phyloP scores from a whole-genome alignment of 2,797 vertebrate species.

The Pempheris klunzingeri region DNA sequence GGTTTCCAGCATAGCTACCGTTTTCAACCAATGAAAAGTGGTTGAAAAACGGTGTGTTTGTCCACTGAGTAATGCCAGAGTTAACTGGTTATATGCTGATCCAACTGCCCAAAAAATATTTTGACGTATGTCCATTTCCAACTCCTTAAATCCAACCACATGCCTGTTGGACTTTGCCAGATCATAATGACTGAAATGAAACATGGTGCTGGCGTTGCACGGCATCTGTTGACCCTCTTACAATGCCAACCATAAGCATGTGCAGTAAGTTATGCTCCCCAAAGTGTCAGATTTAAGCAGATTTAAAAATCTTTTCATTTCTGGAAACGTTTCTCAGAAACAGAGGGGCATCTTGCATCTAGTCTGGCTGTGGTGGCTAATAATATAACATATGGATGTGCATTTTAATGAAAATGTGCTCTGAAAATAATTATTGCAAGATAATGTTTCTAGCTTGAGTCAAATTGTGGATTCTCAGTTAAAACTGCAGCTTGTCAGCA shows the following conservation, averaged over 20 bases:
- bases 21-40: too few relatives aligned
- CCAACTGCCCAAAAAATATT: neutral
- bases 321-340: neutral
- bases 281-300: neutral
- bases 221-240: neutral
- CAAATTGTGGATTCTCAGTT: neutral
- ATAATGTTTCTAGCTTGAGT: neutral
- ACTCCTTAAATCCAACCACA: neutral
- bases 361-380: neutral
- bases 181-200: neutral
- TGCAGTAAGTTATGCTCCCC: neutral
- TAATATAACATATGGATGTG: conserved; percentile 18
- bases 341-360: neutral
- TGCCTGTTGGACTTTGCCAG: neutral
- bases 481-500: neutral
- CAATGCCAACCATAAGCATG: neutral
- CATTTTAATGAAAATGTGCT: conserved; percentile 34
- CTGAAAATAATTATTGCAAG: neutral
- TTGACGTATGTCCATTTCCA: neutral
- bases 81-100: neutral
- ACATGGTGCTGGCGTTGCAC: neutral
- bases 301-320: neutral
- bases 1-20: too few relatives aligned
- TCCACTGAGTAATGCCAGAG: neutral
- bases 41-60: too few relatives aligned